Percentiles rank a stretch among this genome's conserved stretches.
Evolutionary conservation across 2,113 vertebrate species (phyloP).

Genomic region (Trachemys scripta): DNA sequence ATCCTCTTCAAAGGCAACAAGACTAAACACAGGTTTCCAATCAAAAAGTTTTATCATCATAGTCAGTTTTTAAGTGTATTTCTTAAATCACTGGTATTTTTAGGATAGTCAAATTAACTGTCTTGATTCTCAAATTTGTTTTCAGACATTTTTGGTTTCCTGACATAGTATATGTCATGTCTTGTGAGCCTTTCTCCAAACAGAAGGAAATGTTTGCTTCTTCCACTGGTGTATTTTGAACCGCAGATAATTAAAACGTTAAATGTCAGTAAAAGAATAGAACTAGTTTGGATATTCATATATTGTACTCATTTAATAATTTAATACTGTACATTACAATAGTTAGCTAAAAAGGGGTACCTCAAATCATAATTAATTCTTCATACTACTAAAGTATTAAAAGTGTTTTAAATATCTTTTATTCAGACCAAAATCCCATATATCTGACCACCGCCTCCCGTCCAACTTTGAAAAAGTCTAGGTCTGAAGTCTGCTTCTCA

Average conservation of each 20-base stretch:
- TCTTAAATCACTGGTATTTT: not conserved
- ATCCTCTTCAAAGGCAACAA: slow-evolving; percentile 66
- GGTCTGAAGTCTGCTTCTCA: not conserved
- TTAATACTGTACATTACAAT: not conserved
- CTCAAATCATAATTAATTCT: not conserved
- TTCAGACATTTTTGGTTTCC: slow-evolving; percentile 39
- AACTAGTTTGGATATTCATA: not conserved
- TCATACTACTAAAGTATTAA: too few species aligned
- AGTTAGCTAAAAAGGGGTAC: not conserved
- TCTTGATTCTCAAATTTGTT: not conserved
- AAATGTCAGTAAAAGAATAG: not conserved
- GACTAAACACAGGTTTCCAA: slow-evolving; percentile 32
- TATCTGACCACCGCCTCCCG: not conserved
- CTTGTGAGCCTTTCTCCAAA: slow-evolving; percentile 74
- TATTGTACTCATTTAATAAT: not conserved
- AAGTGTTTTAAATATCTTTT: too few species aligned
- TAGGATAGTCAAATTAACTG: not conserved
- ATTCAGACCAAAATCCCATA: not conserved
- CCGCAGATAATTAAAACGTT: not conserved
- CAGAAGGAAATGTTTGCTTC: slow-evolving; percentile 69
- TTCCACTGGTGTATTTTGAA: slow-evolving; percentile 68
- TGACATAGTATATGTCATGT: slow-evolving; percentile 25
- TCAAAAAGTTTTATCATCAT: not conserved
- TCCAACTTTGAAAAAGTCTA: not conserved
- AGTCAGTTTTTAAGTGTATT: not conserved